Percentiles rank a stretch among this genome's conserved stretches.
phyloP scores from a whole-genome alignment of 2,888 invertebrate species.

The Galerucella nymphaeae region DNA sequence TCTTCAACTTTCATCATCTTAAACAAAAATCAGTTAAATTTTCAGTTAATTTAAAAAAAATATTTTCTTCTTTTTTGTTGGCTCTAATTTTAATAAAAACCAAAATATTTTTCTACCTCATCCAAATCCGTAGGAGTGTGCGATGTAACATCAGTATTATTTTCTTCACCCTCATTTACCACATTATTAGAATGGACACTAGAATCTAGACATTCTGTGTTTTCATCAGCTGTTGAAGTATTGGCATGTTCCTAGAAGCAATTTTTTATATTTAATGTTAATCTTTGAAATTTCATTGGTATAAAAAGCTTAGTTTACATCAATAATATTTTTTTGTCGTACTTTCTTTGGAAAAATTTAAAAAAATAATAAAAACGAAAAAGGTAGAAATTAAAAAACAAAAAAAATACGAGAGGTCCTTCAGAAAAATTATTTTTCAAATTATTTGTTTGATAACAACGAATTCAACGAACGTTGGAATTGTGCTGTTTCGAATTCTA shows the following conservation, averaged over 20 bases:
- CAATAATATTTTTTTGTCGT: conserved; percentile 20
- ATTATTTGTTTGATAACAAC: conserved; percentile 5
- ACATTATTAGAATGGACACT: conserved; percentile 37
- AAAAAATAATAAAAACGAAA: conserved; percentile 3
- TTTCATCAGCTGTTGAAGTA: conserved; percentile 41
- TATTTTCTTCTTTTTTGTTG: conserved; percentile 29
- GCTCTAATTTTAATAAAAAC: conserved; percentile 28
- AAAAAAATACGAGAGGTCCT: neutral
- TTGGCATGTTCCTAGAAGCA: no score
- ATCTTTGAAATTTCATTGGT: conserved; percentile 22
- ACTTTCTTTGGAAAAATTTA: conserved; percentile 6
- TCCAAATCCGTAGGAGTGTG: conserved; percentile 38
- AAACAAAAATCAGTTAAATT: conserved; percentile 30
- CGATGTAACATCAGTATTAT: conserved; percentile 36
- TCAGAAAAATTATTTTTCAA: neutral
- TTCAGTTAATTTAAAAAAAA: no score
- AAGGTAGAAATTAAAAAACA: conserved; percentile 1
- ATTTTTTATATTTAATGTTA: conserved; percentile 34
- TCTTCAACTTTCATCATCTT: conserved; percentile 30
- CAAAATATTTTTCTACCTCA: conserved; percentile 30
- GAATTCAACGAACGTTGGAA: conserved; percentile 3
- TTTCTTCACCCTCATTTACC: conserved; percentile 38
- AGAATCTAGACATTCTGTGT: conserved; percentile 34
- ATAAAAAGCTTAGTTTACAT: conserved; percentile 23
- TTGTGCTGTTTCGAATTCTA: conserved; percentile 19